Percentiles rank a stretch among this genome's conserved stretches.
These are phyloP conservation scores for Cerceris rybyensis DNA, from an alignment of 2,888 invertebrate species.

Conservation along the genomic window DNA sequence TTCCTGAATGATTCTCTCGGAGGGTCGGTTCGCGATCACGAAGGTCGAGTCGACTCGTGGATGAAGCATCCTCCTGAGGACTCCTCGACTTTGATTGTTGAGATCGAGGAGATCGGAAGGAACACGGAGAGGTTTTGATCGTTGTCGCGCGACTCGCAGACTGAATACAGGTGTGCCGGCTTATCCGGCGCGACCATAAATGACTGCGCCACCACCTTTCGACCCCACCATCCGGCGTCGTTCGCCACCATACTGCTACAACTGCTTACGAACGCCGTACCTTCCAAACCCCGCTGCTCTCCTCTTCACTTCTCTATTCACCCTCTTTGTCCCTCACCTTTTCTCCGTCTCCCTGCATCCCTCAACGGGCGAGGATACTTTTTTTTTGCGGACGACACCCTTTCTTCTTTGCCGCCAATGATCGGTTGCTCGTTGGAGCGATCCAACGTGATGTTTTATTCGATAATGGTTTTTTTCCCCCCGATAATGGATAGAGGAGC, in stretches of 20 bases:
- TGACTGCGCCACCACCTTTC: constrained; percentile 67
- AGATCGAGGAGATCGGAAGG: not conserved
- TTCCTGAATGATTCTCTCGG: not conserved
- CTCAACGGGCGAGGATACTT: constrained; percentile 7
- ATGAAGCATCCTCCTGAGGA: constrained; percentile 7
- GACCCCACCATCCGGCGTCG: constrained; percentile 66
- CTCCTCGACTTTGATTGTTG: not conserved
- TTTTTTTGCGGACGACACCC: constrained; percentile 50
- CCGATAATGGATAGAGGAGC: no score
- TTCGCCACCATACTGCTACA: constrained; percentile 50
- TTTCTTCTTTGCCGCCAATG: constrained; percentile 25
- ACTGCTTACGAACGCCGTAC: constrained; percentile 46
- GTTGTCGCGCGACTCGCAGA: constrained; percentile 39
- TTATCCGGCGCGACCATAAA: constrained; percentile 64
- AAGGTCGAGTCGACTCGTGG: not conserved
- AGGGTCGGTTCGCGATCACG: not conserved
- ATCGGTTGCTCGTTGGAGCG: not conserved
- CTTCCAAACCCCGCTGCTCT: constrained; percentile 55
- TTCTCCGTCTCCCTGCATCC: constrained; percentile 17
- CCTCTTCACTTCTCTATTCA: constrained; percentile 35
- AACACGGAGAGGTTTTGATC: constrained; percentile 15
- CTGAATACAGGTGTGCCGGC: constrained; percentile 62
- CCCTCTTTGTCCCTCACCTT: not conserved
- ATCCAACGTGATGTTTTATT: constrained; percentile 1
- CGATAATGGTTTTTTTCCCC: no score